Evolutionary conservation across 2,888 invertebrate genomes (phyloP).

Genomic region (Chouioia cunea): DNA sequence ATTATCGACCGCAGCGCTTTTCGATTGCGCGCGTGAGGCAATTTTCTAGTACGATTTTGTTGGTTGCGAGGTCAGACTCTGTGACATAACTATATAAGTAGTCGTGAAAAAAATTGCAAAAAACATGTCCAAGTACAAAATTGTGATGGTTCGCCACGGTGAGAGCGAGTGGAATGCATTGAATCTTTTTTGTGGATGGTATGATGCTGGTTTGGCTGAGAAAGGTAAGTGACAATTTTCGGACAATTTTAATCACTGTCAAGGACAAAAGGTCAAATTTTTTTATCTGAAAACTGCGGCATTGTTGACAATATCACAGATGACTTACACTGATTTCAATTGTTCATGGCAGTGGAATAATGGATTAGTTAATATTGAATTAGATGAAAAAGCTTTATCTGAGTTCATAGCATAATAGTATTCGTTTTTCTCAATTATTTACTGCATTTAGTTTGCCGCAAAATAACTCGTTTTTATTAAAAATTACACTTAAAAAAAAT

Average conservation of each 20-base stretch:
- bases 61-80: too few relatives aligned
- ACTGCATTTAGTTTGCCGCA: background rate
- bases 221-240: conserved; percentile 69
- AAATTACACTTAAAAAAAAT: too few relatives aligned
- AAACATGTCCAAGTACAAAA: conserved; percentile 70
- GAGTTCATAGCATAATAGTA: too few relatives aligned
- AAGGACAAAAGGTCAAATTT: conserved; percentile 62
- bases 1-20: too few relatives aligned
- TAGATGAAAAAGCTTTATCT: too few relatives aligned
- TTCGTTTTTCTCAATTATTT: conserved; percentile 2
- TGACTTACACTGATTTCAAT: background rate
- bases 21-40: background rate
- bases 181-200: conserved; percentile 77
- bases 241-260: conserved; percentile 39
- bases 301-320: background rate
- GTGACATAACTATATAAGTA: too few relatives aligned
- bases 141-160: conserved; percentile 77
- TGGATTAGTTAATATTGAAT: too few relatives aligned
- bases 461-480: too few relatives aligned
- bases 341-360: background rate
- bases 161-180: conserved; percentile 77
- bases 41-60: background rate
- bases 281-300: background rate
- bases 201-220: conserved; percentile 73
- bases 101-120: conserved; percentile 4